These are phyloP conservation scores for Caenorhabditis sp. DNA, from an alignment of 2,888 invertebrate species.

Conservation along the genomic window DNA sequence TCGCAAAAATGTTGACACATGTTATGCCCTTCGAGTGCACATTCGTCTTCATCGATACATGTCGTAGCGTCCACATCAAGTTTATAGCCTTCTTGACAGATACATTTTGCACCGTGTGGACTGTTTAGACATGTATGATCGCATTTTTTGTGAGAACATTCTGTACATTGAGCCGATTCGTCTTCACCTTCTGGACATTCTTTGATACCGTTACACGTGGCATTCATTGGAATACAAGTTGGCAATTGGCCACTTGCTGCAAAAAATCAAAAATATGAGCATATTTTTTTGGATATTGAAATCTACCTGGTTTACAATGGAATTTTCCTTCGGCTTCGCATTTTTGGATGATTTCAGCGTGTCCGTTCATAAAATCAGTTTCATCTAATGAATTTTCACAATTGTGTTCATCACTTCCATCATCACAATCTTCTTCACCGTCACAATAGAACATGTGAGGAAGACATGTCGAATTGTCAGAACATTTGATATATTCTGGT, in stretches of 20 bases:
- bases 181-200: conserved; percentile 71
- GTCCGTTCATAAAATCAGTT: conserved; percentile 2
- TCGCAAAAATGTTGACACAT: conserved; percentile 13
- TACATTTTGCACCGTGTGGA: conserved; percentile 22
- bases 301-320: neutral
- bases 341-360: neutral
- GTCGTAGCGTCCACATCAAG: conserved; percentile 20
- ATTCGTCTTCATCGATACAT: conserved; percentile 45
- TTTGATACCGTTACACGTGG: conserved; percentile 67
- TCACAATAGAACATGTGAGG: conserved; percentile 46
- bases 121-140: conserved; percentile 26
- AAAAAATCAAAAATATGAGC: neutral
- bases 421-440: conserved; percentile 39
- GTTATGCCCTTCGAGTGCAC: conserved; percentile 11
- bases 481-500: conserved; percentile 13
- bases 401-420: conserved; percentile 43
- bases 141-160: conserved; percentile 30
- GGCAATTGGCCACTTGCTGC: conserved; percentile 1
- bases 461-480: conserved; percentile 28
- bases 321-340: conserved; percentile 5
- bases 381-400: conserved; percentile 1
- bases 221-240: conserved; percentile 34
- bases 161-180: conserved; percentile 61
- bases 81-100: conserved; percentile 25
- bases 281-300: neutral